A percentile compares a stretch with the other conserved stretches of the same genome.
phyloP scores from a whole-genome alignment of 1,140 invertebrate genomes.

The Aporrectodea caliginosa region DNA sequence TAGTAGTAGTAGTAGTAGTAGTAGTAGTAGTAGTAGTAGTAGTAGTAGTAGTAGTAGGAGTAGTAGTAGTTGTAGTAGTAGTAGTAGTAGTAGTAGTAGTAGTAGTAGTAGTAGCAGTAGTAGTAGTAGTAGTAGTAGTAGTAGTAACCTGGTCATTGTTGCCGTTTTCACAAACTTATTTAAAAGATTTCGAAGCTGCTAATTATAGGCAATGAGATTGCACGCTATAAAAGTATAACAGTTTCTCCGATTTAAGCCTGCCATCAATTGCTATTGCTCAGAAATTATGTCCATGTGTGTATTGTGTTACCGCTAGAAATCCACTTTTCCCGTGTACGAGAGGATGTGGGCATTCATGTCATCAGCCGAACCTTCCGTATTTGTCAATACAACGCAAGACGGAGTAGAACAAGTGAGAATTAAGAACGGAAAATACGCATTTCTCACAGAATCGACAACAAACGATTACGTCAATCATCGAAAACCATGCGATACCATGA shows the following conservation, averaged over 20 bases:
- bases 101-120: too few relatives aligned
- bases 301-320: conserved; percentile 74
- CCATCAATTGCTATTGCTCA: too few relatives aligned
- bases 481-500: conserved; percentile 84
- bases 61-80: too few relatives aligned
- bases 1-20: not conserved
- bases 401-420: conserved; percentile 27
- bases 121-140: too few relatives aligned
- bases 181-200: too few relatives aligned
- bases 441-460: conserved; percentile 51
- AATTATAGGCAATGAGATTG: too few relatives aligned
- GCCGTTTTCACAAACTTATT: too few relatives aligned
- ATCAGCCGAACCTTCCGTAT: conserved; percentile 9
- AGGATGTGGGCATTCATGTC: conserved; percentile 95
- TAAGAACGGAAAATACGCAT: conserved; percentile 47
- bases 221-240: too few relatives aligned
- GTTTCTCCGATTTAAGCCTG: too few relatives aligned
- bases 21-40: not conserved
- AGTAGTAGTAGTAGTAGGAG: not conserved
- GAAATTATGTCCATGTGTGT: too few relatives aligned
- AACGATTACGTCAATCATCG: conserved; percentile 52
- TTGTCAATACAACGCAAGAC: conserved; percentile 13
- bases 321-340: conserved; percentile 82
- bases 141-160: too few relatives aligned
- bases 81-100: too few relatives aligned